Evolutionary conservation across 2,797 vertebrate species (phyloP).

Genomic region (Potorous gilbertii): DNA sequence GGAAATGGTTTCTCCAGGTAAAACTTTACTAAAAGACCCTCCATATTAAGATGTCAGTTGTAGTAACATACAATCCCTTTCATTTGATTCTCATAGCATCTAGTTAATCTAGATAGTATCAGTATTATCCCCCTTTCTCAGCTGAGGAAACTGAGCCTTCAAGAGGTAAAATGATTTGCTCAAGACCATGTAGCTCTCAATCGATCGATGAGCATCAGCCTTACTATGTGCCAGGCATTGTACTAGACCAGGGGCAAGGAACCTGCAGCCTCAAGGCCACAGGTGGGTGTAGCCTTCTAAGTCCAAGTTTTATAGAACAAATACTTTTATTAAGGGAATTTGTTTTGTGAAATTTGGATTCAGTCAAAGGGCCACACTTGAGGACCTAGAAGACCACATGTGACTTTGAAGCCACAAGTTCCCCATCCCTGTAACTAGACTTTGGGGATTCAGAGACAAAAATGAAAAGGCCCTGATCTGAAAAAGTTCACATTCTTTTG

Average conservation of each 20-base stretch:
- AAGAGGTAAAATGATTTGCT: background rate
- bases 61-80: background rate
- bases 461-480: background rate
- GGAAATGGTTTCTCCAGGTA: background rate
- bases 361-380: no score
- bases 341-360: no score
- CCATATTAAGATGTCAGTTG: background rate
- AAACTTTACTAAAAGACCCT: background rate
- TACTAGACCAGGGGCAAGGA: background rate
- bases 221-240: background rate
- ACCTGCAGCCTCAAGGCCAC: no score
- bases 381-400: no score
- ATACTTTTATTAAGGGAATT: no score
- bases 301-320: no score
- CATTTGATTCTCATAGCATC: background rate
- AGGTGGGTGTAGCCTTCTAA: no score
- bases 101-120: background rate
- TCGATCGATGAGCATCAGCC: background rate
- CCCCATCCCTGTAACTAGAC: no score
- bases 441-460: background rate
- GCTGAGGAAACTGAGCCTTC: background rate
- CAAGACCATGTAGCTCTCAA: background rate
- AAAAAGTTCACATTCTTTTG: background rate
- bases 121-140: background rate
- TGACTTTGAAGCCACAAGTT: no score